Base-by-base conservation (phyloP, 2,888 invertebrate species). In the Crepidodera aurea region DNA sequence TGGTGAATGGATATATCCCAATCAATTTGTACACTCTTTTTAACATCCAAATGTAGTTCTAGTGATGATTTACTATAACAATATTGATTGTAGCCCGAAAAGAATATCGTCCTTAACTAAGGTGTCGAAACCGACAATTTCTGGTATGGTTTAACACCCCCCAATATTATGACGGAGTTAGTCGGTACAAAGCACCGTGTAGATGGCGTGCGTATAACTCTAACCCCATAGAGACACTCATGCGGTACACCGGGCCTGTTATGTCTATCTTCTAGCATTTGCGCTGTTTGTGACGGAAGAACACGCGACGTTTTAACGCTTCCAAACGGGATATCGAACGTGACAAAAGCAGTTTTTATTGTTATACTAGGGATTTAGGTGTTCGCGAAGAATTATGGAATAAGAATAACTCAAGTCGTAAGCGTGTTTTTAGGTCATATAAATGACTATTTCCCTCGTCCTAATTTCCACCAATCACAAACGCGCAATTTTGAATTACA, bases 181-280 rank as follows among this genome's bases (percentile, higher is more conserved):
- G 37, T 37, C 51, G 6, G 63, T 63, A 44, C 63, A 42, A 42
- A 54, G 54, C 51, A 55, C 59, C 29, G 37, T 13, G 7, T 15
- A 32, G 39, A 16, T 57, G 29, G 59, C 66, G 64, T 64, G 64
- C 51, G 37, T 59, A 13, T 50, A 58, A 42, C 39, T 32, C 29
- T 55, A 62, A 62, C 64, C 50, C 66, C 69, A 67, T 70, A 62
- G 65, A 69, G 66, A 65, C 68, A 71, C 70, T 69, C 67, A 51
- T 70, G 69, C 69, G 70, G 69, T 70, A 69, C 71, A 69, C 70
- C 70, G 68, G 66, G 67, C 48, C 65, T 66, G 69, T 68, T 68
- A 71, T 65, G 66, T 67, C 62, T 67, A 66, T 62, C 67, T 61
- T 25, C 64, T 54, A 55, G 37, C 59, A 13, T 51, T 40, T 40